Percentiles rank a stretch among this genome's conserved stretches.
Evolutionary conservation across 2,888 invertebrate genomes (phyloP).

Genomic region (Idaea straminata): DNA sequence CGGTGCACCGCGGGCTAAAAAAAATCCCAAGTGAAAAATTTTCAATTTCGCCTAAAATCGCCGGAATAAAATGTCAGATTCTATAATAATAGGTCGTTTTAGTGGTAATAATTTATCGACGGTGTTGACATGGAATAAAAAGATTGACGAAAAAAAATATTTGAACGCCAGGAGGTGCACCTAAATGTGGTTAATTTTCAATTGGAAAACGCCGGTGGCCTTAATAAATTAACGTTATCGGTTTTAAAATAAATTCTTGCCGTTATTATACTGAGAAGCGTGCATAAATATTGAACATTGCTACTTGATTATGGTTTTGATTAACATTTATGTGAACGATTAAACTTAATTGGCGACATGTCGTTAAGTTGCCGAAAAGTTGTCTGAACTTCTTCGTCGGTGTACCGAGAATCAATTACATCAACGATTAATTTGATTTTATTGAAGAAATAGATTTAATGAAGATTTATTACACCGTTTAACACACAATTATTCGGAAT

Average conservation of each 20-base stretch:
- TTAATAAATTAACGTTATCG: constrained; percentile 58
- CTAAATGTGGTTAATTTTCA: constrained; percentile 77
- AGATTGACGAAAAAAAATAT: constrained; percentile 49
- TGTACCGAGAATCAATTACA: constrained; percentile 34
- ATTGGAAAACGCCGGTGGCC: constrained; percentile 72
- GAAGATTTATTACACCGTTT: constrained; percentile 1
- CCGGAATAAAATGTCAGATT: constrained; percentile 72
- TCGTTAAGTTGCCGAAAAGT: constrained; percentile 45
- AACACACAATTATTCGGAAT: constrained; percentile 22
- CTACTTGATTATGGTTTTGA: constrained; percentile 47
- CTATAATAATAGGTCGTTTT: constrained; percentile 74
- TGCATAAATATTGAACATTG: constrained; percentile 58
- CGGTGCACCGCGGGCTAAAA: constrained; percentile 63
- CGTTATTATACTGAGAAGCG: constrained; percentile 50
- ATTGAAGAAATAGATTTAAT: constrained; percentile 12
- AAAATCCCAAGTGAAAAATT: constrained; percentile 52
- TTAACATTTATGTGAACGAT: constrained; percentile 56
- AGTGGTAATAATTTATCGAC: constrained; percentile 69
- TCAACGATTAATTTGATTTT: neutral
- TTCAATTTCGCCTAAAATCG: constrained; percentile 68
- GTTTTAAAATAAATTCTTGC: constrained; percentile 61
- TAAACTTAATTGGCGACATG: constrained; percentile 54
- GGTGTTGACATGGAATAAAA: constrained; percentile 73
- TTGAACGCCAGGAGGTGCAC: constrained; percentile 67
- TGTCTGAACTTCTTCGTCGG: constrained; percentile 38